Evolutionary conservation across 2,888 invertebrate species (phyloP), one percentile per base, ranked within the genome.

Genomic region (Erebia palarica): DNA sequence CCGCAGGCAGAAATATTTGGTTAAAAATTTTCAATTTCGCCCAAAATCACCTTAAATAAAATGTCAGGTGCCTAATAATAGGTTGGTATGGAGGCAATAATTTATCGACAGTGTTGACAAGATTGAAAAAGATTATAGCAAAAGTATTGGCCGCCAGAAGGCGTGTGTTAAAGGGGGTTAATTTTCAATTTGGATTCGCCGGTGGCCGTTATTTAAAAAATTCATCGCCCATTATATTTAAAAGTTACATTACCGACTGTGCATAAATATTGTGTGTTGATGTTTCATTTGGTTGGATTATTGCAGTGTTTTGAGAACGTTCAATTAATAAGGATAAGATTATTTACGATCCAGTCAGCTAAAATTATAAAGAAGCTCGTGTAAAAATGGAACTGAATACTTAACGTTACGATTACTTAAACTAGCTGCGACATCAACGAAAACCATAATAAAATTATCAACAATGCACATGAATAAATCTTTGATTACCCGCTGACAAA

Each of bases 51-150:
- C 83, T 83, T 84, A 85, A 90, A 90, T 88, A 88, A 91, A 91
- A 92, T 88, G 90, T 91, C 92, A 91, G 90, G 81, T 80, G 79
- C 80, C 78, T 91, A 92, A 93, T 92, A 90, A 89, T 90, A 86
- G 91, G 90, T 88, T 89, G 88, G 88, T 90, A 88, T 86, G 88
- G 84, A 81, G 83, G 83, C 82, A 83, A 88, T 92, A 89, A 89
- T 87, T 93, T 89, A 93, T 88, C 81, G 86, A 79, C 85, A 81
- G 91, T 91, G 92, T 91, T 91, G 92, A 93, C 92, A 89, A 81
- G 90, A 84, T 80, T 78, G 82, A 85, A 87, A 89, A 88, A 84
- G 79, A 83, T 79, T 78, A 77, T 80, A 75, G 79, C 83, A 86
- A 86, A 85, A 84, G 79, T 79, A 81, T 78, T 79, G 82, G 86